A percentile compares a stretch with the other conserved stretches of the same genome.
Evolutionary conservation across 2,888 invertebrate genomes (phyloP).

Genomic region (Megalurothrips usitatus): DNA sequence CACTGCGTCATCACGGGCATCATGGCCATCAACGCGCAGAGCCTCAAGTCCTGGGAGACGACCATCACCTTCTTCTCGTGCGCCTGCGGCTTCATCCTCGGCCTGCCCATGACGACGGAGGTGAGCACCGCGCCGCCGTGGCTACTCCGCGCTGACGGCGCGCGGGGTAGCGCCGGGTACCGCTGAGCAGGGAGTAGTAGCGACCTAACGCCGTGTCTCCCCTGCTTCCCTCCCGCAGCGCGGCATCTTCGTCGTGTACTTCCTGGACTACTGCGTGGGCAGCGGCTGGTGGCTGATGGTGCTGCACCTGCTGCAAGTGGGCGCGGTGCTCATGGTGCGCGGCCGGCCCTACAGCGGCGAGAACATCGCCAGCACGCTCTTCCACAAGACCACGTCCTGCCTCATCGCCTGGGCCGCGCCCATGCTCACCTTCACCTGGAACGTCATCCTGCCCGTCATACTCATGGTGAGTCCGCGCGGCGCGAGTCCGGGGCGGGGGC

Average conservation of each 20-base stretch:
- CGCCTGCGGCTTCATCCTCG: conserved; percentile 72
- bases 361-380: conserved; percentile 58
- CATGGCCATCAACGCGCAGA: conserved; percentile 69
- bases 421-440: conserved; percentile 81
- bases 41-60: conserved; percentile 72
- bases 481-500: neutral
- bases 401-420: conserved; percentile 49
- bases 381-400: conserved; percentile 41
- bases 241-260: conserved; percentile 77
- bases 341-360: conserved; percentile 83
- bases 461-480: conserved; percentile 59
- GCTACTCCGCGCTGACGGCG: neutral
- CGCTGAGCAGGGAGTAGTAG: too few species aligned
- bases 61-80: conserved; percentile 80
- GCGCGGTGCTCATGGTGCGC: conserved; percentile 79
- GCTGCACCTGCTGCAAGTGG: conserved; percentile 68
- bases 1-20: conserved; percentile 83
- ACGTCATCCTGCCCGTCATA: conserved; percentile 75
- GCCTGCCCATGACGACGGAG: conserved; percentile 83
- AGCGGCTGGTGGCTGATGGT: conserved; percentile 85
- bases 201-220: neutral
- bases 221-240: conserved; percentile 49
- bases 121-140: too few species aligned
- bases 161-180: too few species aligned
- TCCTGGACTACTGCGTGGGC: conserved; percentile 76